These are phyloP conservation scores for Bellardia pandia DNA, from an alignment of 2,888 invertebrate genomes.

Conservation along the genomic window DNA sequence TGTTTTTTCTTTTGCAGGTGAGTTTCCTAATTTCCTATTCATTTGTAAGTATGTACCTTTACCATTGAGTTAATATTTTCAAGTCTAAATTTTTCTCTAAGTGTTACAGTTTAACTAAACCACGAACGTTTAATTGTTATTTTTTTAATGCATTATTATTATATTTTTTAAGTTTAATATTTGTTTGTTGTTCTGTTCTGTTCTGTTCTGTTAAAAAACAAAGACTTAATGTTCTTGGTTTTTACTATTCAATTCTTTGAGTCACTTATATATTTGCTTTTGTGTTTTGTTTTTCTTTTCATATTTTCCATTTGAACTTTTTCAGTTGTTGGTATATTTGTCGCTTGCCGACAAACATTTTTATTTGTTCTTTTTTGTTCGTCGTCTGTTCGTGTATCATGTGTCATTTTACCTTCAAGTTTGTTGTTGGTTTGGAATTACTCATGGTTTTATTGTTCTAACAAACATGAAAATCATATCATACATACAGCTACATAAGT, in stretches of 20 bases:
- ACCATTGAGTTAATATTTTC: background rate
- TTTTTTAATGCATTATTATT: constrained; percentile 6
- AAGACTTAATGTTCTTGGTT: background rate
- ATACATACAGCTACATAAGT: background rate
- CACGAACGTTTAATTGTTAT: background rate
- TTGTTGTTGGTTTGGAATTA: constrained; percentile 45
- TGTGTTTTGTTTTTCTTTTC: background rate
- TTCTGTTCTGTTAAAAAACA: background rate
- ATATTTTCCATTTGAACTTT: background rate
- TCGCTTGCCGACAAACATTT: constrained; percentile 56
- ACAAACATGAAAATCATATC: constrained; percentile 29
- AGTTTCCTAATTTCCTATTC: background rate
- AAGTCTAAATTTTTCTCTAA: background rate
- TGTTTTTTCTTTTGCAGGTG: constrained; percentile 10
- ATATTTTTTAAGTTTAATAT: constrained; percentile 19
- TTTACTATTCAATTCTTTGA: background rate
- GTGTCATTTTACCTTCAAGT: constrained; percentile 65
- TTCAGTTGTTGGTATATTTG: constrained; percentile 13
- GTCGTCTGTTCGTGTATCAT: constrained; percentile 47
- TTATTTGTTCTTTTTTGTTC: constrained; percentile 4
- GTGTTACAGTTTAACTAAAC: background rate
- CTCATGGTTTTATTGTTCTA: constrained; percentile 37
- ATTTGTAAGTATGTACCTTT: background rate
- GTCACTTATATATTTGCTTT: background rate
- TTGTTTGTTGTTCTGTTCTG: background rate